phyloP scores from a whole-genome alignment of 2,888 invertebrate genomes.

The Stegophylla sp. region DNA sequence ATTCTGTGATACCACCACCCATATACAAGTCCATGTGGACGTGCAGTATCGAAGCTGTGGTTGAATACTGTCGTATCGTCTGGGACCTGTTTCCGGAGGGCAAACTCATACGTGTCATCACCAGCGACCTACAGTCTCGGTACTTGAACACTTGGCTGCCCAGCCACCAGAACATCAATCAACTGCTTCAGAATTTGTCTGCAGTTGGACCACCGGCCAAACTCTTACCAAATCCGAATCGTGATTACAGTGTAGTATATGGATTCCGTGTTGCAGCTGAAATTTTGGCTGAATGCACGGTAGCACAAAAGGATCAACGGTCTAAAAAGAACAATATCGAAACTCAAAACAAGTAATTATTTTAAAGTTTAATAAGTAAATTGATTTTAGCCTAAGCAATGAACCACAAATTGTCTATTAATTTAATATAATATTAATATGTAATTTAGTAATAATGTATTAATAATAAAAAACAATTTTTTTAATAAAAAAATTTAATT shows the following conservation, averaged over 20 bases:
- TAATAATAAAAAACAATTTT: no score
- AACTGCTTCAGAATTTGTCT: conserved; percentile 71
- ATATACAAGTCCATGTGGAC: conserved; percentile 96
- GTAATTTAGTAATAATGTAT: no score
- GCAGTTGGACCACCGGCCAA: conserved; percentile 54
- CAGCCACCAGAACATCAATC: conserved; percentile 83
- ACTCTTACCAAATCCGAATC: conserved; percentile 29
- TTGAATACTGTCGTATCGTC: conserved; percentile 95
- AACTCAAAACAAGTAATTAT: conserved; percentile 49
- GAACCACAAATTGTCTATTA: no score
- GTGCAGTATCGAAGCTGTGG: conserved; percentile 90
- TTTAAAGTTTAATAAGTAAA: no score
- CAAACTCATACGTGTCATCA: conserved; percentile 84
- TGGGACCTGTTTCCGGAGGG: conserved; percentile 96
- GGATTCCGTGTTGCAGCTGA: conserved; percentile 87
- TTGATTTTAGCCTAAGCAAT: no score
- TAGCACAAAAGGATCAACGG: conserved; percentile 20
- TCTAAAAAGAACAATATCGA: conserved; percentile 37
- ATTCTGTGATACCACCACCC: conserved; percentile 79
- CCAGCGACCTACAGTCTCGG: conserved; percentile 85
- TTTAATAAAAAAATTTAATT: no score
- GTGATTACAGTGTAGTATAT: conserved; percentile 75
- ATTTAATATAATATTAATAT: no score
- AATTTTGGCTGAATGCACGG: conserved; percentile 79
- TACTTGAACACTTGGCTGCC: conserved; percentile 84